phyloP scores from a whole-genome alignment of 2,113 vertebrate genomes.

The Edolisoma coerulescens region DNA sequence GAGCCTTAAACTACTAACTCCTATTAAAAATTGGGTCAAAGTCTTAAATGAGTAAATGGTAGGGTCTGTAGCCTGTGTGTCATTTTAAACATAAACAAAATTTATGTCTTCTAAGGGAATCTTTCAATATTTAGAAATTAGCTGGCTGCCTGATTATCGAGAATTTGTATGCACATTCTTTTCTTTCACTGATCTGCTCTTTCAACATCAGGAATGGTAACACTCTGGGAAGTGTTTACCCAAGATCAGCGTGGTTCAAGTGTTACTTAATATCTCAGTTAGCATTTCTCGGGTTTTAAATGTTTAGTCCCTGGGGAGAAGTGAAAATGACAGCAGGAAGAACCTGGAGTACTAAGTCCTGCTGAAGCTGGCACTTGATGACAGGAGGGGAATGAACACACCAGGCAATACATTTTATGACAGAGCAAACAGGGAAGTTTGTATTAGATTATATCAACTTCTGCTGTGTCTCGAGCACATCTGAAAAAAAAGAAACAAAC shows the following conservation, averaged over 20 bases:
- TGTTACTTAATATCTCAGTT: slow-evolving; percentile 37
- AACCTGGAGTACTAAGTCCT: slow-evolving; percentile 33
- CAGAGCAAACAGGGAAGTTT: slow-evolving; percentile 43
- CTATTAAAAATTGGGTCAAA: neutral
- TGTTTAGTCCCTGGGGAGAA: slow-evolving; percentile 32
- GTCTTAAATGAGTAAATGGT: neutral
- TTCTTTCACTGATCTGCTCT: slow-evolving; percentile 29
- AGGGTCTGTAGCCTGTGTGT: neutral
- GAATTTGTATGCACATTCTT: slow-evolving; percentile 31
- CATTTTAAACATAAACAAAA: slow-evolving; percentile 16
- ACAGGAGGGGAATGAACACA: slow-evolving; percentile 42
- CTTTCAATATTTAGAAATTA: slow-evolving; percentile 42
- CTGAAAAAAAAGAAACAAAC: slow-evolving; percentile 1
- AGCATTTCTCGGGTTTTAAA: slow-evolving; percentile 20
- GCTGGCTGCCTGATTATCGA: neutral
- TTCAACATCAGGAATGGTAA: slow-evolving; percentile 32
- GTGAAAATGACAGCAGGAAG: slow-evolving; percentile 62
- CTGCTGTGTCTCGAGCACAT: neutral
- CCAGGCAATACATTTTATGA: slow-evolving; percentile 5
- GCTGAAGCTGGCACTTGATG: slow-evolving; percentile 46
- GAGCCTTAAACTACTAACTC: neutral
- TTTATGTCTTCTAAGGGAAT: neutral
- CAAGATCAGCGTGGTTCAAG: slow-evolving; percentile 31
- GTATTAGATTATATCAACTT: slow-evolving; percentile 49
- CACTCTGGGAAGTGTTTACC: slow-evolving; percentile 33